Conservation (phyloP, 2,113 vertebrate species). For the Tangachromis dhanisi region DNA sequence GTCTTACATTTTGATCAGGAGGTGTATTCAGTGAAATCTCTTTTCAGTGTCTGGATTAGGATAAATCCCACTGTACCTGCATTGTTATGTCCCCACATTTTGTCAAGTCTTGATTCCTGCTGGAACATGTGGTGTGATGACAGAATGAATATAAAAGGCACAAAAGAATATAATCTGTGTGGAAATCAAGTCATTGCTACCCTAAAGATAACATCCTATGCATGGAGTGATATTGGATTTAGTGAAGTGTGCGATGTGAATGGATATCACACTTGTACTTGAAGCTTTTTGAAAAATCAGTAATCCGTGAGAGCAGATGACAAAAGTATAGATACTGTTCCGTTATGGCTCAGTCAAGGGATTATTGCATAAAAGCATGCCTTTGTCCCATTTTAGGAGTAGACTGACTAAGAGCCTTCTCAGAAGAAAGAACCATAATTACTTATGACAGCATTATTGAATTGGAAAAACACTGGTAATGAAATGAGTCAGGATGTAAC, state of each 20-base stretch:
- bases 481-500: neutral
- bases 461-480: neutral
- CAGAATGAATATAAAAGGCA: neutral
- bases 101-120: neutral
- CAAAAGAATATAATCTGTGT: neutral
- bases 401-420: neutral
- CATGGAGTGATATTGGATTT: neutral
- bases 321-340: neutral
- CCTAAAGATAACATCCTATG: neutral
- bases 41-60: slow-evolving; percentile 9
- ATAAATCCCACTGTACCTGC: neutral
- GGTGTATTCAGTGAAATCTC: neutral
- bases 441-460: neutral
- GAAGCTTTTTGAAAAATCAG: neutral
- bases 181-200: neutral
- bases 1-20: neutral
- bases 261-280: neutral
- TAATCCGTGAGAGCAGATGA: neutral
- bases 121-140: neutral
- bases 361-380: neutral
- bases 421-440: neutral
- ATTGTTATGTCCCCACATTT: neutral
- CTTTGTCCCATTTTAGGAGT: neutral
- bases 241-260: neutral
- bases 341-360: neutral